A percentile compares a stretch with the other conserved stretches of the same genome.
phyloP scores from a whole-genome alignment of 2,797 vertebrate genomes.

The Lerista edwardsae region DNA sequence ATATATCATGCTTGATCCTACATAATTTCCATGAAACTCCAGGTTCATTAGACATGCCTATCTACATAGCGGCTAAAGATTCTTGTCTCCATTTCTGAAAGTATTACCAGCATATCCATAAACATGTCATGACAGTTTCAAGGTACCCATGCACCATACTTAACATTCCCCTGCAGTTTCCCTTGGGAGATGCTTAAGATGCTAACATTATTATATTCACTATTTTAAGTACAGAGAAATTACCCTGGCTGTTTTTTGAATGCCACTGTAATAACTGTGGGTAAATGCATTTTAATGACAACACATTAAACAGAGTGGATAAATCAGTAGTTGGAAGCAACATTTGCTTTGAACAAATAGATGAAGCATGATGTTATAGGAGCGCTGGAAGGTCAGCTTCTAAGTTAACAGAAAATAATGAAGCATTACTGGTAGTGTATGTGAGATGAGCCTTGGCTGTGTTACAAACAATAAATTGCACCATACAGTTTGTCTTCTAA shows the following conservation, averaged over 20 bases:
- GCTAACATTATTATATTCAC: not conserved
- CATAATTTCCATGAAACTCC: not conserved
- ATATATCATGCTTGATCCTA: not conserved
- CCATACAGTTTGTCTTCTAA: slow-evolving; percentile 23
- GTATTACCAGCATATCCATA: slow-evolving; percentile 9
- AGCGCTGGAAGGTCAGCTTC: slow-evolving; percentile 29
- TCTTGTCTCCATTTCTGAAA: slow-evolving; percentile 13
- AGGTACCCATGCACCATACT: not conserved
- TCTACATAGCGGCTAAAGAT: not conserved
- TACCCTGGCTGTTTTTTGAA: slow-evolving; percentile 11
- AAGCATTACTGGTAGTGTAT: not conserved
- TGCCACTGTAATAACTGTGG: not conserved
- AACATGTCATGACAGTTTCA: not conserved
- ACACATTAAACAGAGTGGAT: slow-evolving; percentile 24
- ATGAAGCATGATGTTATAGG: slow-evolving; percentile 29
- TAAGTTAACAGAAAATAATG: slow-evolving; percentile 6
- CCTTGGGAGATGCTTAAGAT: not conserved
- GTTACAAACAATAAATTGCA: slow-evolving; percentile 45
- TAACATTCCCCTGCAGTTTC: not conserved
- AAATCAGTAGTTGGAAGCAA: slow-evolving; percentile 40
- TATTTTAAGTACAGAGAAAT: slow-evolving; percentile 34
- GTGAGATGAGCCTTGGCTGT: slow-evolving; percentile 40
- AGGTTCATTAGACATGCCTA: not conserved
- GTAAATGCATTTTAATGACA: slow-evolving; percentile 10
- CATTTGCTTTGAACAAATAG: slow-evolving; percentile 36